Conservation (phyloP, 2,797 vertebrate genomes). For the Neoniphon sammara region DNA sequence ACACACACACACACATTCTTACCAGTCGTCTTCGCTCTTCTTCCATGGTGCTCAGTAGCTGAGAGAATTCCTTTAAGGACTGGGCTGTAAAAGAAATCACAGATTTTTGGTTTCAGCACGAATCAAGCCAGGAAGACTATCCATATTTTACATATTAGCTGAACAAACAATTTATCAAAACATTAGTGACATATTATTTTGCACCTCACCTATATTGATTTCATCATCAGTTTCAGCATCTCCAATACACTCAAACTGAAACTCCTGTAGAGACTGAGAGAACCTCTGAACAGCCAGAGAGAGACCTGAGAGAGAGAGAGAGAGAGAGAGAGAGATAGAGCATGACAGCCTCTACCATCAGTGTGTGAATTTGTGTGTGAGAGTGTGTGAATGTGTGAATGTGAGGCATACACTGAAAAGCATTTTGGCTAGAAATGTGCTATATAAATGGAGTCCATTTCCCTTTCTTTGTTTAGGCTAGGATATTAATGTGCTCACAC, state of each 20-base stretch:
- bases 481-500: background rate
- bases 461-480: background rate
- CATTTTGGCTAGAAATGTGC: too few relatives aligned
- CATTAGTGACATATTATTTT: background rate
- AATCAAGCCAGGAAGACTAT: background rate
- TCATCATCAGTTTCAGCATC: slow-evolving; percentile 99
- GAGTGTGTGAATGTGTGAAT: too few relatives aligned
- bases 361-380: too few relatives aligned
- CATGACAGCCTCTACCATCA: too few relatives aligned
- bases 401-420: too few relatives aligned
- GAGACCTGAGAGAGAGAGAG: slow-evolving; percentile 83
- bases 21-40: slow-evolving; percentile 96
- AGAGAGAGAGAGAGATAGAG: slow-evolving; percentile 13
- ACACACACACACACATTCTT: slow-evolving; percentile 65
- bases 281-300: slow-evolving; percentile 97
- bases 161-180: background rate
- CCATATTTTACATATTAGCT: background rate
- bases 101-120: slow-evolving; percentile 8
- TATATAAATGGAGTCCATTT: too few relatives aligned
- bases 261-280: slow-evolving; percentile 96
- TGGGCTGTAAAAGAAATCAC: slow-evolving; percentile 84
- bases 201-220: slow-evolving; percentile 92
- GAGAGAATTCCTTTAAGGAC: slow-evolving; percentile 97
- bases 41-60: slow-evolving; percentile 94
- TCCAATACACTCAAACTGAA: slow-evolving; percentile 98